Conservation (phyloP, 2,113 vertebrate species). For the Pterocles gutturalis region DNA sequence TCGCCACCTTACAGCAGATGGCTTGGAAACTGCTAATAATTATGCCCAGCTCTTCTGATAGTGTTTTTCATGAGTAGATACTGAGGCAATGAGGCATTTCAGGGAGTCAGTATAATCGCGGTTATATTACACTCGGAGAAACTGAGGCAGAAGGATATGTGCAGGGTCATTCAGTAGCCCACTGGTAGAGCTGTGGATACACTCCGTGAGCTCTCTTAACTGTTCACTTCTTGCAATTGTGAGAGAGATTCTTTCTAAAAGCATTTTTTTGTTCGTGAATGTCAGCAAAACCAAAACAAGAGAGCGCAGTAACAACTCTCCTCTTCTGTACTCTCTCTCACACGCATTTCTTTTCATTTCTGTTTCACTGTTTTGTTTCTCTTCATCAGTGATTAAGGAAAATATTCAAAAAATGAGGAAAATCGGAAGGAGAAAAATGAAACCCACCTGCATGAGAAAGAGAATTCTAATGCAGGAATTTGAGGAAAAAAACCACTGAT, state of each 20-base stretch:
- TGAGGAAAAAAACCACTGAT: not conserved
- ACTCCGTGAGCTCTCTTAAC: not conserved
- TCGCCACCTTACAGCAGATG: not conserved
- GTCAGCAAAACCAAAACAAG: not conserved
- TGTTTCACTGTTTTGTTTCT: not conserved
- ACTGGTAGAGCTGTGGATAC: not conserved
- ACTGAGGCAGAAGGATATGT: conserved; percentile 47
- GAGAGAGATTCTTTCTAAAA: not conserved
- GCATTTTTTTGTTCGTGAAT: not conserved
- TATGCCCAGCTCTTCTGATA: not conserved
- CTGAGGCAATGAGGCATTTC: conserved; percentile 20
- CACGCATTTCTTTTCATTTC: not conserved
- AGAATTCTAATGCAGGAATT: not conserved
- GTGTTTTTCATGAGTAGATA: not conserved
- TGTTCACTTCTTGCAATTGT: not conserved
- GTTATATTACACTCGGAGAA: conserved; percentile 1
- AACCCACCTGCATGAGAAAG: not conserved
- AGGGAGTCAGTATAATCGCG: not conserved
- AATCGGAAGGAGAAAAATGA: not conserved
- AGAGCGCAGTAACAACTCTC: not conserved
- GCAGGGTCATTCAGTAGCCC: not conserved
- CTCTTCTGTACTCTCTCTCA: not conserved
- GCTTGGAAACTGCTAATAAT: not conserved
- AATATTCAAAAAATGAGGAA: not conserved
- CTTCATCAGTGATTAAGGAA: not conserved